A percentile compares a stretch with the other conserved stretches of the same genome.
These are phyloP conservation scores for Thymallus thymallus DNA, from an alignment of 2,113 vertebrate species.

Conservation along the genomic window DNA sequence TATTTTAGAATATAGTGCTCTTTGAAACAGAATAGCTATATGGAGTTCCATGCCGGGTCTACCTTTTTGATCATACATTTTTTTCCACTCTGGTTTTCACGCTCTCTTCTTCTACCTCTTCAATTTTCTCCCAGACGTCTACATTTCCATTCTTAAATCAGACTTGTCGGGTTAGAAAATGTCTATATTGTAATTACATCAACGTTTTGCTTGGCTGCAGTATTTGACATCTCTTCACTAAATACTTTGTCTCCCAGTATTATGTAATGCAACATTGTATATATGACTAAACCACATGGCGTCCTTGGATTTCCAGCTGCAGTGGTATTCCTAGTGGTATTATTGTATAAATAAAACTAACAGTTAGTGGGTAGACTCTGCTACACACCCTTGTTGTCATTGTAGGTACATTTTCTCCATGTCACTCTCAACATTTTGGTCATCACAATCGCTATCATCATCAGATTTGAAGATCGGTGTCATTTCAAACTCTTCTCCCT, in stretches of 20 bases:
- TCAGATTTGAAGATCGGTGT: conserved; percentile 33
- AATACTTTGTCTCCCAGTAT: conserved; percentile 54
- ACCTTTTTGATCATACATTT: conserved; percentile 59
- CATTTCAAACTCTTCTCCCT: conserved; percentile 59
- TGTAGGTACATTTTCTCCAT: conserved; percentile 52
- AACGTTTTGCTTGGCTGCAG: conserved; percentile 63
- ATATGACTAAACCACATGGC: conserved; percentile 59
- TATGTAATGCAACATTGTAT: conserved; percentile 60
- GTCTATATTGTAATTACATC: conserved; percentile 65
- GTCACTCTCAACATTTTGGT: conserved; percentile 35
- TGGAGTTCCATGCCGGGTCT: conserved; percentile 45
- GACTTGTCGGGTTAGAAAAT: conserved; percentile 65
- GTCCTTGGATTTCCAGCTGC: conserved; percentile 50
- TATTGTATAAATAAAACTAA: conserved; percentile 36
- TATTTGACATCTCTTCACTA: conserved; percentile 44
- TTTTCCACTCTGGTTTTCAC: conserved; percentile 66
- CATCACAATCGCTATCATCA: conserved; percentile 35
- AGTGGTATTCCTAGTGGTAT: conserved; percentile 58
- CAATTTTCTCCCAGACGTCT: conserved; percentile 64
- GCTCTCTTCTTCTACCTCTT: conserved; percentile 70
- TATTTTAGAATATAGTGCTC: conserved; percentile 52
- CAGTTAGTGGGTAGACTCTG: neutral
- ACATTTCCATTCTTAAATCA: conserved; percentile 69
- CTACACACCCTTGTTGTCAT: conserved; percentile 23
- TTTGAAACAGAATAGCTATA: conserved; percentile 43